A percentile compares a stretch with the other conserved stretches of the same genome.
Evolutionary conservation across 2,113 vertebrate species (phyloP).

Genomic region (Grammomys dolichurus): DNA sequence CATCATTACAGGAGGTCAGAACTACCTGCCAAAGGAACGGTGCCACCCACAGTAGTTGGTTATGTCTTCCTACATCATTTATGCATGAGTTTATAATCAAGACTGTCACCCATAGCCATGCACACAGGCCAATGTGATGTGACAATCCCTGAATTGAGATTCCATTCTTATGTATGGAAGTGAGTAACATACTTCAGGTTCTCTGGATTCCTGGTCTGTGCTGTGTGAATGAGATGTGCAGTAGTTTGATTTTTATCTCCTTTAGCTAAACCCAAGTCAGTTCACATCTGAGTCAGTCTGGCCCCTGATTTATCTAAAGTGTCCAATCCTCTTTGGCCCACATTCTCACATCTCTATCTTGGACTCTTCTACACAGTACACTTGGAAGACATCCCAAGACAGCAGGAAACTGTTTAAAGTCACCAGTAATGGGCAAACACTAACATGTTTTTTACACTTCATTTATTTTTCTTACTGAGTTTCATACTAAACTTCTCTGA

Average conservation of each 20-base stretch:
- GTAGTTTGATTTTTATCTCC: background rate
- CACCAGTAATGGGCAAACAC: background rate
- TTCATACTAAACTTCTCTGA: background rate
- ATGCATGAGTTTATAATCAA: background rate
- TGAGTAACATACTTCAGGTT: background rate
- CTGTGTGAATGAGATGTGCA: background rate
- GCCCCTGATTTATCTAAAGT: background rate
- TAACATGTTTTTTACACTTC: background rate
- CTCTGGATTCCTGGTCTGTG: too few species aligned
- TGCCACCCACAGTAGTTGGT: background rate
- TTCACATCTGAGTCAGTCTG: background rate
- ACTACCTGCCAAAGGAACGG: background rate
- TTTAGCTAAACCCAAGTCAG: background rate
- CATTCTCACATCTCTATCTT: background rate
- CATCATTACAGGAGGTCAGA: background rate
- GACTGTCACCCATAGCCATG: background rate
- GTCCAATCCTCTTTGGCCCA: rapidly evolving
- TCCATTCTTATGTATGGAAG: background rate
- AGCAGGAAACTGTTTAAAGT: background rate
- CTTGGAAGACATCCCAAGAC: background rate
- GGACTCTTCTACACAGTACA: background rate
- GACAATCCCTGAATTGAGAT: background rate
- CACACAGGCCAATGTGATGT: background rate
- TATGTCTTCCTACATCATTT: background rate
- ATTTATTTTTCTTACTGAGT: background rate